These are phyloP conservation scores for Microcebus lehilahytsara DNA, from an alignment of 2,113 vertebrate genomes.

Conservation along the genomic window DNA sequence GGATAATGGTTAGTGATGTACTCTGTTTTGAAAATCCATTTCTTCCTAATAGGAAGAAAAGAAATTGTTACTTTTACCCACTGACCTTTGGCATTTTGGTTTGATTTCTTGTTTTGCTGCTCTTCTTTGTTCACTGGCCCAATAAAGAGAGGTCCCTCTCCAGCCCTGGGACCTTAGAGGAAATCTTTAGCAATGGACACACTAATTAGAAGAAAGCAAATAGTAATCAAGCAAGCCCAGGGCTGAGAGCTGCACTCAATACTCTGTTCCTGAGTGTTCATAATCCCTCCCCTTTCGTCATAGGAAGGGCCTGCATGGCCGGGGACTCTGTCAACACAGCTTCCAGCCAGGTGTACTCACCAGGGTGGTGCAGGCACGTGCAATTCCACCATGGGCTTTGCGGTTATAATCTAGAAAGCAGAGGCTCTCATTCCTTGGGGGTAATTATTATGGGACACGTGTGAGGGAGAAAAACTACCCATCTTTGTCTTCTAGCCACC, in stretches of 20 bases:
- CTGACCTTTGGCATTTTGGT: not conserved
- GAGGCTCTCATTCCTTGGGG: not conserved
- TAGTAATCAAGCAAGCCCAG: not conserved
- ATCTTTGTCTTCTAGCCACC: not conserved
- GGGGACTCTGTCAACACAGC: not conserved
- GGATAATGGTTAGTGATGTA: not conserved
- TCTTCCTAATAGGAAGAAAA: constrained; percentile 33
- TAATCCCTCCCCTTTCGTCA: not conserved
- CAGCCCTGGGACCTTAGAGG: not conserved
- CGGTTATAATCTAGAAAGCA: not conserved
- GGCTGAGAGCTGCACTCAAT: not conserved
- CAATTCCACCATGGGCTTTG: not conserved
- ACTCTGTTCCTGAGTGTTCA: not conserved
- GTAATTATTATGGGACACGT: not conserved
- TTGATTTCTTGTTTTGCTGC: not conserved
- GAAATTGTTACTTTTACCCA: not conserved
- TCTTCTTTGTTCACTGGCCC: not conserved
- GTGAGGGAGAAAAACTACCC: not conserved
- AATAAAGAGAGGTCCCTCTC: not conserved
- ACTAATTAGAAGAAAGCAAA: constrained; percentile 37
- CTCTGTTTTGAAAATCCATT: constrained; percentile 45
- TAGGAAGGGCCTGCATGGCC: not conserved
- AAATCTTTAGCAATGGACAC: constrained; percentile 35
- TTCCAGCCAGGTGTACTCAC: not conserved
- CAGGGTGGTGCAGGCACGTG: rapidly evolving